These are phyloP conservation scores for Thereva unica DNA, from an alignment of 2,888 invertebrate species.

Conservation along the genomic window DNA sequence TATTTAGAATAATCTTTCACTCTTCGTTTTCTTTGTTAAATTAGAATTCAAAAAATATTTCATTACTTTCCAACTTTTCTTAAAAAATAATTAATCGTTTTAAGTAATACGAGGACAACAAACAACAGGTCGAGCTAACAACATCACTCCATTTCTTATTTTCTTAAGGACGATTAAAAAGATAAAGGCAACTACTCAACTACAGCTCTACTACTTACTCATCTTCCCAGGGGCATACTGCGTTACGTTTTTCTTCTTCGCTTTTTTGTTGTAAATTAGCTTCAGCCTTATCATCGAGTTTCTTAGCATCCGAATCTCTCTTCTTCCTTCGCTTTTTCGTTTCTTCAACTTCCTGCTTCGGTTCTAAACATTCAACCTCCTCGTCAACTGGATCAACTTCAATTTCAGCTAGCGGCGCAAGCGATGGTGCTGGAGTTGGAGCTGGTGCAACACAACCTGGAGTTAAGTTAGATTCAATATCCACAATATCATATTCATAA, in stretches of 20 bases:
- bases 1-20: too few species aligned
- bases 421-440: constrained; percentile 57
- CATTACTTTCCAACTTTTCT: not conserved
- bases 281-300: constrained; percentile 45
- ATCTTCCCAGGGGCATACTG: constrained; percentile 94
- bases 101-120: not conserved
- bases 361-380: constrained; percentile 60
- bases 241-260: constrained; percentile 66
- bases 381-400: constrained; percentile 72
- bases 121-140: not conserved
- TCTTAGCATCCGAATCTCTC: constrained; percentile 50
- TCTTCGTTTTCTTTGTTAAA: too few species aligned
- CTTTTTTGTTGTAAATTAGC: constrained; percentile 37
- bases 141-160: not conserved
- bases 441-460: constrained; percentile 54
- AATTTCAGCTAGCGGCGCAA: constrained; percentile 71
- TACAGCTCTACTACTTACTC: constrained; percentile 70
- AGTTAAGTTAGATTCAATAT: constrained; percentile 47
- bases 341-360: constrained; percentile 53
- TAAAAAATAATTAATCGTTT: not conserved
- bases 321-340: constrained; percentile 51
- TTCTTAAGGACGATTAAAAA: not conserved
- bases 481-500: constrained; percentile 52
- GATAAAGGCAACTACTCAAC: too few species aligned
- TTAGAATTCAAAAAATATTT: not conserved